A percentile compares a stretch with the other conserved stretches of the same genome.
Evolutionary conservation across 1,140 invertebrate genomes (phyloP).

Genomic region (Macrobrachium rosenbergii): DNA sequence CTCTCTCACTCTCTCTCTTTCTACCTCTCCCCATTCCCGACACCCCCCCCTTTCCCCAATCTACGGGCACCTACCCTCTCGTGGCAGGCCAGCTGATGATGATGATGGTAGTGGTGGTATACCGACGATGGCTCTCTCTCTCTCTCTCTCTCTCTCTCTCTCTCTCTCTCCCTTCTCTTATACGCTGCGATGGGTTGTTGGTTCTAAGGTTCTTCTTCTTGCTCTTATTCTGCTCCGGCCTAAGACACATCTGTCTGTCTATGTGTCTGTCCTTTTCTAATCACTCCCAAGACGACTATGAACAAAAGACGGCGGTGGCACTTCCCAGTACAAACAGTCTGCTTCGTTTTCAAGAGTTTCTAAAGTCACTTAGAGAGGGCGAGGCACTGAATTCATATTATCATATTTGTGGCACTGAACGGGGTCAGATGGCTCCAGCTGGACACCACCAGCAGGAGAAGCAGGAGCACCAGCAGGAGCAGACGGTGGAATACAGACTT

Average conservation of each 20-base stretch:
- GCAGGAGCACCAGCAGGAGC: background rate
- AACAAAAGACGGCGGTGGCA: too few species aligned
- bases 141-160: background rate
- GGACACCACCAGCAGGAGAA: background rate
- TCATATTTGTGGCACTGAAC: too few species aligned
- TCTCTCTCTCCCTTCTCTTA: background rate
- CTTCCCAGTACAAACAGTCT: too few species aligned
- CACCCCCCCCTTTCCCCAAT: background rate
- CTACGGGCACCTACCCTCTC: background rate
- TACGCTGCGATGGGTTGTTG: background rate
- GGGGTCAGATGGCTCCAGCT: too few species aligned
- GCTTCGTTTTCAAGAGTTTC: too few species aligned
- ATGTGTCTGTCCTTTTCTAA: too few species aligned
- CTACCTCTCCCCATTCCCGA: background rate
- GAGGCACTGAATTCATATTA: too few species aligned
- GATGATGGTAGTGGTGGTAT: background rate
- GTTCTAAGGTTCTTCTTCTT: background rate
- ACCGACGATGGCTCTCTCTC: background rate
- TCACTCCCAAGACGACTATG: too few species aligned
- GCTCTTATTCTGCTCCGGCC: too few species aligned
- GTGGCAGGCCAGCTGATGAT: conserved; percentile 5
- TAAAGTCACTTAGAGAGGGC: too few species aligned
- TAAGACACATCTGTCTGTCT: too few species aligned
- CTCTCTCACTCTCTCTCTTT: background rate
- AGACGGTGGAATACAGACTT: background rate